Evolutionary conservation across 2,797 vertebrate genomes (phyloP).

Genomic region (Carapus acus): DNA sequence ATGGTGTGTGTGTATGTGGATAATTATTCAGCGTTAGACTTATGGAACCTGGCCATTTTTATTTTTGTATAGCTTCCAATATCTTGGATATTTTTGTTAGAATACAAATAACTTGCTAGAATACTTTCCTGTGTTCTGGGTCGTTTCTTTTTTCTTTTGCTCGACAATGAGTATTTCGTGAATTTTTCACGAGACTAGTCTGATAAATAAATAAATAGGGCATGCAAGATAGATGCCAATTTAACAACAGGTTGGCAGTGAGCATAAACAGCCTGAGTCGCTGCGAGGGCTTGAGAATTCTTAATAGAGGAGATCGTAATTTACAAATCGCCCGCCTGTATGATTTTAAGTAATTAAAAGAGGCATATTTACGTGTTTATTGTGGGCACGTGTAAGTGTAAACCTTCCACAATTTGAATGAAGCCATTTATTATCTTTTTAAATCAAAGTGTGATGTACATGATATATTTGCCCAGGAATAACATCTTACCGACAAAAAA

Average conservation of each 20-base stretch:
- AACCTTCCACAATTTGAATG: not conserved
- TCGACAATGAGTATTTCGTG: constrained; percentile 3
- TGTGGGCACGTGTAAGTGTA: too few species aligned
- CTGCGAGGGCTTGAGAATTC: too few species aligned
- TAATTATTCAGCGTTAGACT: constrained; percentile 72
- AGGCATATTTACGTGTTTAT: too few species aligned
- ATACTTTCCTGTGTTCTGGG: constrained; percentile 59
- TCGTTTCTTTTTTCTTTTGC: constrained; percentile 44
- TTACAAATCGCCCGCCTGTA: too few species aligned
- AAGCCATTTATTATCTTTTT: not conserved
- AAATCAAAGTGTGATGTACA: not conserved
- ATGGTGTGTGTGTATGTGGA: constrained; percentile 78
- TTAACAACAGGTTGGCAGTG: constrained; percentile 63
- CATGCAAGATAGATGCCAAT: constrained; percentile 41
- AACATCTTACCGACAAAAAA: constrained; percentile 1
- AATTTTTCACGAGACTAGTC: constrained; percentile 32
- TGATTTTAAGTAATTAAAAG: too few species aligned
- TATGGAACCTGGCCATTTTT: constrained; percentile 84
- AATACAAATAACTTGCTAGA: constrained; percentile 96
- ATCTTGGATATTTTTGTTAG: constrained; percentile 97
- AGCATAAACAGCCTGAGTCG: constrained; percentile 45
- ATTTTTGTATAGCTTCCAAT: constrained; percentile 94
- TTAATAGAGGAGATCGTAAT: too few species aligned
- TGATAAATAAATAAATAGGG: constrained; percentile 34
- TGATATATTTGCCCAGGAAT: not conserved